Conservation (phyloP, 2,888 invertebrate genomes). For the Selenia dentaria region DNA sequence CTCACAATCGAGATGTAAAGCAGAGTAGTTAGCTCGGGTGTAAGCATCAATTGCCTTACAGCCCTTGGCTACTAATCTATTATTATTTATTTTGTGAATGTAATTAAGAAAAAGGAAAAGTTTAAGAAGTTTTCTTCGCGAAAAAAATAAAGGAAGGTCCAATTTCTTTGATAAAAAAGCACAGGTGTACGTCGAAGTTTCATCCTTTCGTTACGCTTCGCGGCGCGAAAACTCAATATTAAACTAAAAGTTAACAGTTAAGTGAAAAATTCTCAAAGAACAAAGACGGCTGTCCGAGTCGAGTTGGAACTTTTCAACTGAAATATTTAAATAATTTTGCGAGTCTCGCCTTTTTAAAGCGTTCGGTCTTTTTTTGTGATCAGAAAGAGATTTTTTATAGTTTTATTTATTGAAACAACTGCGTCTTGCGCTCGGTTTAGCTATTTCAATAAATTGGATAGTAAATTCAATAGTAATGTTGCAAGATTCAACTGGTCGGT, state of each 20-base stretch:
- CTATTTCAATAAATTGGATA: no score
- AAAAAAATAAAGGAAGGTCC: neutral
- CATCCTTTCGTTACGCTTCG: constrained; percentile 26
- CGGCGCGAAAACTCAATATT: constrained; percentile 51
- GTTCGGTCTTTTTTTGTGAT: constrained; percentile 7
- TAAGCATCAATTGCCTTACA: no score
- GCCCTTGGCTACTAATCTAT: no score
- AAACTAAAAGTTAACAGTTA: constrained; percentile 44
- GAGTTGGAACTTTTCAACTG: constrained; percentile 26
- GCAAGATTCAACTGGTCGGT: no score
- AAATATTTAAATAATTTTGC: constrained; percentile 33
- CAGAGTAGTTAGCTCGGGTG: no score
- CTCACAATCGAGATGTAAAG: no score
- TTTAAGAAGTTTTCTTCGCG: no score
- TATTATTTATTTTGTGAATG: no score
- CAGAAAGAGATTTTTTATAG: neutral
- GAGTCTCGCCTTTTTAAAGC: constrained; percentile 29
- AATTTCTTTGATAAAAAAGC: constrained; percentile 19
- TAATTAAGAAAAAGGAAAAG: no score
- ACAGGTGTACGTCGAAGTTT: constrained; percentile 30
- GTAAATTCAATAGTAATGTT: no score
- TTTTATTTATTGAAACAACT: no score
- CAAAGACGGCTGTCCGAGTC: constrained; percentile 49
- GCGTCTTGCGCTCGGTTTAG: no score
- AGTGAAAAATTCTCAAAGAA: constrained; percentile 62